Base-by-base conservation (phyloP, 2,888 invertebrate species). In the Uropetala carovei region DNA sequence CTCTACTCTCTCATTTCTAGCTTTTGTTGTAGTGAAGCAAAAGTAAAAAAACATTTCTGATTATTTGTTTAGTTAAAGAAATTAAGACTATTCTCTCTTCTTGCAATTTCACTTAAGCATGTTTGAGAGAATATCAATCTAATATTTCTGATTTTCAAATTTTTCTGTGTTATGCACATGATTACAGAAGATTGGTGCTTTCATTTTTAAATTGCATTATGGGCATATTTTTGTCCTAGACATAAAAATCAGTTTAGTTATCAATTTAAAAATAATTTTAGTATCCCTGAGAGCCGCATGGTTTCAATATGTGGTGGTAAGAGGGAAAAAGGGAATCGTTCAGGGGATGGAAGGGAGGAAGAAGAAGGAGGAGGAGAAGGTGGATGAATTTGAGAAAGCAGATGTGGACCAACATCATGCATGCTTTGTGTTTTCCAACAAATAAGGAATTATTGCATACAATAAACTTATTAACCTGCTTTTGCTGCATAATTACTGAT, bases 31-130 rank as follows among this genome's bases (percentile, higher is more conserved):
- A 89, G 89, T 89, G 18, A 89, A 64, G n/a, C n/a, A 64, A 68
- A 64, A 83, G 83, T 83, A 83, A 83, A n/a, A n/a, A 68, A 43
- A 43, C 64, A 89, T 64, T 64, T 89, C 18, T 64, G 43, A 18
- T 68, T 64, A 89, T 16, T 89, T 16, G 58, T 89, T 89, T 43
- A 59, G 30, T 60, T 43, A 16, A 86, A 14, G 30, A 27, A 68
- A 43, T 83, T 43, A 89, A 64, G 89, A 64, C 89, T 89, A 64
- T 89, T 89, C 89, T 89, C 89, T 89, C 89, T 89, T 89, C 89
- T 83, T 89, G 89, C 64, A 64, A 43, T 89, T 64, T 89, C 43
- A 64, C 89, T 89, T 30, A 13, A 68, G 89, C 89, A 89, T 89
- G 89, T 89, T 58, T 43, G 83, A 89, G 64, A 89, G 89, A 89